Evolutionary conservation across 2,113 vertebrate genomes (phyloP).

Genomic region (Hassar affinis): DNA sequence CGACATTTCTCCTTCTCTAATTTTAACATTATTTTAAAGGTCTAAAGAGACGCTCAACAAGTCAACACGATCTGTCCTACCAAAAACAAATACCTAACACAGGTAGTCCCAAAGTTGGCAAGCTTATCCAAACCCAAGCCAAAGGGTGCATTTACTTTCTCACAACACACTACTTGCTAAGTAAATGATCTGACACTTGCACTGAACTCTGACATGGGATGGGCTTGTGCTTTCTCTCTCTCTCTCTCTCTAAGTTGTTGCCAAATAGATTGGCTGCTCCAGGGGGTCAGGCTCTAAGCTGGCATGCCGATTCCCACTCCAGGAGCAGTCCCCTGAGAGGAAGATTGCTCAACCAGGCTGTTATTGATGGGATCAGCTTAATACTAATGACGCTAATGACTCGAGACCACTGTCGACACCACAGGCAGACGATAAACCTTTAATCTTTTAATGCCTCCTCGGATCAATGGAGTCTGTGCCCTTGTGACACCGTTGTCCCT

Average conservation of each 20-base stretch:
- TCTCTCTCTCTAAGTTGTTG: constrained; percentile 8
- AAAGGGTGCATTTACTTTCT: not conserved
- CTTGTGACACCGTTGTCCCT: constrained; percentile 36
- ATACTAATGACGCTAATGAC: constrained; percentile 72
- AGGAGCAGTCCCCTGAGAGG: constrained; percentile 60
- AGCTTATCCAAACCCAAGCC: not conserved
- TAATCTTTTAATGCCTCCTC: constrained; percentile 70
- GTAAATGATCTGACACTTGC: not conserved
- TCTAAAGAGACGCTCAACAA: not conserved
- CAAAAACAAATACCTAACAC: not conserved
- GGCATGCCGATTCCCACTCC: constrained; percentile 36
- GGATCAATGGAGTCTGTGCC: constrained; percentile 59
- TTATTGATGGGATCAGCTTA: constrained; percentile 72
- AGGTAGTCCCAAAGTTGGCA: not conserved
- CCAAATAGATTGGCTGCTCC: constrained; percentile 53
- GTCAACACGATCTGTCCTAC: not conserved
- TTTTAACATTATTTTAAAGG: not conserved
- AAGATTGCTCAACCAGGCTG: constrained; percentile 64
- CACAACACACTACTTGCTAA: not conserved
- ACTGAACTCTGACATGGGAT: constrained; percentile 21
- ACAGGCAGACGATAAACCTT: constrained; percentile 63
- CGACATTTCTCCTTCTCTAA: constrained; percentile 35
- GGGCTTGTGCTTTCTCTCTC: not conserved
- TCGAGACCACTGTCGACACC: constrained; percentile 67
- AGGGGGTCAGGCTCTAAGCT: constrained; percentile 47